A percentile compares a stretch with the other conserved stretches of the same genome.
phyloP scores from a whole-genome alignment of 2,797 vertebrate species.

The Pangasius mekongensis region DNA sequence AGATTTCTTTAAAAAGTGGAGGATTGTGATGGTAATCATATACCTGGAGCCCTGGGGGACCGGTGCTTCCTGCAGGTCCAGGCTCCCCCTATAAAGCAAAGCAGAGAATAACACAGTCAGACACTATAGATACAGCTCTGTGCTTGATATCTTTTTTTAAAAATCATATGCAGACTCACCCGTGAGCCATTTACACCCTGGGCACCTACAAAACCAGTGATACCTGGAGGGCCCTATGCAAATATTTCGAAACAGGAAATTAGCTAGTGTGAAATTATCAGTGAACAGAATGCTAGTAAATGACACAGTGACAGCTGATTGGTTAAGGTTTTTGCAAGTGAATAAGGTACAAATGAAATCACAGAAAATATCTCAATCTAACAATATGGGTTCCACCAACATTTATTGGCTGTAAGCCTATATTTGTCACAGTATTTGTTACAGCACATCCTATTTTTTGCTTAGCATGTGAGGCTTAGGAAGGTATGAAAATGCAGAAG shows the following conservation, averaged over 20 bases:
- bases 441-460: neutral
- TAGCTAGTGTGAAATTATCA: neutral
- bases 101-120: neutral
- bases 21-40: neutral
- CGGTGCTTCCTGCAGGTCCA: constrained; percentile 77
- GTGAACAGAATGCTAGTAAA: neutral
- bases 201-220: constrained; percentile 74
- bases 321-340: neutral
- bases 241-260: constrained; percentile 40
- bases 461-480: neutral
- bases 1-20: constrained; percentile 2
- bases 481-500: neutral
- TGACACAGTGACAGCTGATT: neutral
- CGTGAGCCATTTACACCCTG: constrained; percentile 84
- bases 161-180: constrained; percentile 70
- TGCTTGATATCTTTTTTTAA: neutral
- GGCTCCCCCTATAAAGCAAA: constrained; percentile 78
- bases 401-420: neutral
- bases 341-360: neutral
- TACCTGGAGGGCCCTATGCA: constrained; percentile 78
- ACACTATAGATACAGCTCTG: neutral
- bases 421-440: neutral
- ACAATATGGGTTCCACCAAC: neutral
- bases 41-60: constrained; percentile 81
- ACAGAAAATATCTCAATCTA: neutral